A percentile compares a stretch with the other conserved stretches of the same genome.
These are phyloP conservation scores for Hoplias malabaricus DNA, from an alignment of 2,113 vertebrate genomes.

Conservation along the genomic window DNA sequence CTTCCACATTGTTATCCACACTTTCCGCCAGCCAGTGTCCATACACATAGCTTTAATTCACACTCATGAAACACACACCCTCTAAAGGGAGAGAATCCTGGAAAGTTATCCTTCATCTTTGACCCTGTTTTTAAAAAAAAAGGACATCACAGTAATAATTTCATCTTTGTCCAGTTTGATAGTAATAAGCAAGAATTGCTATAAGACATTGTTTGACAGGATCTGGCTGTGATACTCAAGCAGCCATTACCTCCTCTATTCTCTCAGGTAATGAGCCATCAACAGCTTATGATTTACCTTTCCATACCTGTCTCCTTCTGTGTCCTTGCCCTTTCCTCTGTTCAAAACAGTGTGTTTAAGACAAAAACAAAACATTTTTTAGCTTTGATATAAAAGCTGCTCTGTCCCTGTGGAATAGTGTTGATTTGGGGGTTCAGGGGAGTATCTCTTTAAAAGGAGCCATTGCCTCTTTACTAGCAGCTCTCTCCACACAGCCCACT, in stretches of 20 bases:
- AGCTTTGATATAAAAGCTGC: slow-evolving; percentile 7
- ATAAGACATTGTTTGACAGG: slow-evolving; percentile 22
- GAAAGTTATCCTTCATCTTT: too few species aligned
- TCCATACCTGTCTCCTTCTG: background rate
- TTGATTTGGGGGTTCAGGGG: slow-evolving; percentile 32
- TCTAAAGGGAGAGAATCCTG: too few species aligned
- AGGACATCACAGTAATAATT: too few species aligned
- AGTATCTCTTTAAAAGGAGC: slow-evolving; percentile 48
- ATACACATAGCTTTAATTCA: background rate
- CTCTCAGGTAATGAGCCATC: slow-evolving; percentile 36
- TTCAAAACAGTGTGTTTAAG: background rate
- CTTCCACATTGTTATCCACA: background rate
- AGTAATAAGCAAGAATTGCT: slow-evolving; percentile 28
- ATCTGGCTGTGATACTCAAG: slow-evolving; percentile 23
- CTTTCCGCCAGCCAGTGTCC: background rate
- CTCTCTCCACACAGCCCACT: slow-evolving; percentile 26
- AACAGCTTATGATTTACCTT: slow-evolving; percentile 30
- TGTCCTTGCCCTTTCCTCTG: background rate
- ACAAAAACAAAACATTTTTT: slow-evolving; percentile 4
- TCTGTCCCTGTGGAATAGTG: slow-evolving; percentile 36
- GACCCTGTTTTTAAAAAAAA: too few species aligned
- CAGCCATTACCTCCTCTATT: slow-evolving; percentile 37
- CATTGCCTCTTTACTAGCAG: slow-evolving; percentile 44
- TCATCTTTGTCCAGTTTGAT: too few species aligned
- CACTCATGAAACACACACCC: too few species aligned